These are phyloP conservation scores for Bombus waltoni DNA, from an alignment of 1,140 invertebrate species.

Conservation along the genomic window DNA sequence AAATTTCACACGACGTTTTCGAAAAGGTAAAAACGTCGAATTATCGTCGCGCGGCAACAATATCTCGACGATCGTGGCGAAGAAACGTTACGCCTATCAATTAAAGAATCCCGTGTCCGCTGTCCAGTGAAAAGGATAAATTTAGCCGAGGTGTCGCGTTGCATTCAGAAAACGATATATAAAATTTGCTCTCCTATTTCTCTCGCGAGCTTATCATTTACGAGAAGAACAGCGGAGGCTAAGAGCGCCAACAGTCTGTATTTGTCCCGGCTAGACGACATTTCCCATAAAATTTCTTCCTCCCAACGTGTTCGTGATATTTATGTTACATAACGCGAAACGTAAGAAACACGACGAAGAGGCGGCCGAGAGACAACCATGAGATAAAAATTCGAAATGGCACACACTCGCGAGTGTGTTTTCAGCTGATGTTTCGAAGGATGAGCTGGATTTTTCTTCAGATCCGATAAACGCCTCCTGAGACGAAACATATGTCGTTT, in stretches of 20 bases:
- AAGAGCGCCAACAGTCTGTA: background rate
- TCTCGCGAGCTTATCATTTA: background rate
- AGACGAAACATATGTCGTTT: background rate
- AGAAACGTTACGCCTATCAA: too few relatives aligned
- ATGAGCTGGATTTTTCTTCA: background rate
- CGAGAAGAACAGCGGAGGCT: background rate
- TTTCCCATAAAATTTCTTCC: background rate
- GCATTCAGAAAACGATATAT: too few relatives aligned
- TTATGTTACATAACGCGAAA: background rate
- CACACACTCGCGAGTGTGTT: too few relatives aligned
- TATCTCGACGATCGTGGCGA: too few relatives aligned
- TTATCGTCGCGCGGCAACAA: too few relatives aligned
- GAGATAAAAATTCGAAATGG: background rate
- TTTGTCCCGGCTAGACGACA: background rate
- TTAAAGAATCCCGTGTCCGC: too few relatives aligned
- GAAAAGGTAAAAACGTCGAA: too few relatives aligned
- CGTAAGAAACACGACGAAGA: background rate
- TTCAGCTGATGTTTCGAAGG: too few relatives aligned
- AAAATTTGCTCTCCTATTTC: too few relatives aligned
- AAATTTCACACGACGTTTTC: too few relatives aligned
- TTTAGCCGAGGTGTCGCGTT: too few relatives aligned
- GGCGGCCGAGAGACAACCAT: background rate
- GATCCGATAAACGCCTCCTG: background rate
- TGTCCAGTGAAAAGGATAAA: too few relatives aligned
- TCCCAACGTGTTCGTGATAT: background rate